Conservation (phyloP, 2,113 vertebrate genomes). For the Vidua chalybeata region DNA sequence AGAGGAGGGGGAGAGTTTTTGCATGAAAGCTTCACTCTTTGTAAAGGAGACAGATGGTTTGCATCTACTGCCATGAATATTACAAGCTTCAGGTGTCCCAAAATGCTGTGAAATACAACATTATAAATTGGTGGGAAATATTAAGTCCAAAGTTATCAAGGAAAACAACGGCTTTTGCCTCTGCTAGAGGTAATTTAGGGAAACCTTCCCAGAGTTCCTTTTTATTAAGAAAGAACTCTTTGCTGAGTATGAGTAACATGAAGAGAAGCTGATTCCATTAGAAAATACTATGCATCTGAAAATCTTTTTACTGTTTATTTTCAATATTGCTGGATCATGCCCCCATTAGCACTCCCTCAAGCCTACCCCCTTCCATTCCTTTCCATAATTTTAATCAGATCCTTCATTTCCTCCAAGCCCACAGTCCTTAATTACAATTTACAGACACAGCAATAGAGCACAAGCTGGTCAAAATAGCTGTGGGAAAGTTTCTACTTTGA, state of each 20-base stretch:
- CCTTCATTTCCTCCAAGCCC: slow-evolving; percentile 47
- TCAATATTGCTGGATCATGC: neutral
- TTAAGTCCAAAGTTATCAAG: neutral
- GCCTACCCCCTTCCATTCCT: neutral
- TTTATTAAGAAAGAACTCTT: neutral
- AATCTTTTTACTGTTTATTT: slow-evolving; percentile 4
- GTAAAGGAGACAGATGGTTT: slow-evolving; percentile 35
- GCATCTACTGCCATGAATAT: neutral
- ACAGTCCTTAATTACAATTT: slow-evolving; percentile 60
- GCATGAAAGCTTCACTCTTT: neutral
- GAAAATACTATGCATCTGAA: slow-evolving; percentile 1
- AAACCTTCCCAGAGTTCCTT: neutral
- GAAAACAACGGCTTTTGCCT: neutral
- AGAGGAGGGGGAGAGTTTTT: neutral
- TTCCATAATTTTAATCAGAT: slow-evolving; percentile 38
- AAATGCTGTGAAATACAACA: slow-evolving; percentile 15
- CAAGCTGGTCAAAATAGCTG: slow-evolving; percentile 59
- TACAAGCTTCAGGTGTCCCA: slow-evolving; percentile 35
- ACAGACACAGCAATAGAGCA: slow-evolving; percentile 27
- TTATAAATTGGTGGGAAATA: slow-evolving; percentile 1
- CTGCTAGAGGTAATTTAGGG: neutral
- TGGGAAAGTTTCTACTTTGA: slow-evolving; percentile 11
- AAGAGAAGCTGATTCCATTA: neutral
- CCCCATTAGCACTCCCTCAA: neutral
- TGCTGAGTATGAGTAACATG: neutral